Percentiles rank a stretch among this genome's conserved stretches.
Conservation (phyloP, 2,797 vertebrate genomes). For the Onychomys leucogaster region DNA sequence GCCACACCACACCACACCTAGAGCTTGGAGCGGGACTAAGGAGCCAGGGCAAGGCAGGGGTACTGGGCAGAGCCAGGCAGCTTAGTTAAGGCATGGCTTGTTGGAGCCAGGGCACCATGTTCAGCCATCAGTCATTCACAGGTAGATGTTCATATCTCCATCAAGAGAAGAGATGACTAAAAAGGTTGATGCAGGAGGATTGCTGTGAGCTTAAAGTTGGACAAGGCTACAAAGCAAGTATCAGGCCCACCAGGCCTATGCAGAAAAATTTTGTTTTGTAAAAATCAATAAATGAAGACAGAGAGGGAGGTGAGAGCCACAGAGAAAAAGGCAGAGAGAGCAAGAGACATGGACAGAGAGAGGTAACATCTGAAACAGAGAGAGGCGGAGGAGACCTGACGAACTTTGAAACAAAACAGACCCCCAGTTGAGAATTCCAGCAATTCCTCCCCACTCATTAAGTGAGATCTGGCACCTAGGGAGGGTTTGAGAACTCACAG, state of each 20-base stretch:
- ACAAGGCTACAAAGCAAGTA: background rate
- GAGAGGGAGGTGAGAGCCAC: background rate
- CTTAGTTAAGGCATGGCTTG: background rate
- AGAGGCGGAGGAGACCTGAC: background rate
- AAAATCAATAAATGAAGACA: background rate
- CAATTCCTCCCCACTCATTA: background rate
- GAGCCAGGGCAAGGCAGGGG: background rate
- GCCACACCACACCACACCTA: background rate
- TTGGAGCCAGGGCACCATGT: background rate
- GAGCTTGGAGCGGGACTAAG: background rate
- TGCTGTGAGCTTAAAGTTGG: background rate
- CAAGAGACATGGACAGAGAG: background rate
- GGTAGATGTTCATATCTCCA: background rate
- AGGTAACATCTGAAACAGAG: background rate
- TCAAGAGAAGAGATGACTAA: background rate
- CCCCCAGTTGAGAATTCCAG: background rate
- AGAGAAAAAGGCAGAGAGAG: background rate
- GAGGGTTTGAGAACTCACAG: slow-evolving; percentile 56
- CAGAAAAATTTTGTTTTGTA: background rate
- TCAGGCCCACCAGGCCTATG: background rate
- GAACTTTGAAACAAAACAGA: slow-evolving; percentile 32
- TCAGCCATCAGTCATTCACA: background rate
- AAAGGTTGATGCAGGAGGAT: background rate
- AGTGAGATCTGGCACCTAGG: slow-evolving; percentile 24
- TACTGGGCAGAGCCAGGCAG: background rate